Conservation (phyloP, 2,113 vertebrate species). For the Oncorhynchus keta region DNA sequence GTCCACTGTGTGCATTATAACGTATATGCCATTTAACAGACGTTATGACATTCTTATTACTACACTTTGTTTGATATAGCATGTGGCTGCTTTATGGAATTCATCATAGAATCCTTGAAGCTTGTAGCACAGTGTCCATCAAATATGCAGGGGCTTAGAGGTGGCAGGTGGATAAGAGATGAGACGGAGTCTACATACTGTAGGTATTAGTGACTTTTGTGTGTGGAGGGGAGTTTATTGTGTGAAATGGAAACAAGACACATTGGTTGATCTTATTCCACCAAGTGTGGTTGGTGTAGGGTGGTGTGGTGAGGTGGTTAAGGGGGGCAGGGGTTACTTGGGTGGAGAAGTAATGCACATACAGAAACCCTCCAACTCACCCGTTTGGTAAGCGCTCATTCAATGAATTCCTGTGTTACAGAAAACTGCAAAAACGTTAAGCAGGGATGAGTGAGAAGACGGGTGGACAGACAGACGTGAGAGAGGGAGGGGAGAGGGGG, state of each 20-base stretch:
- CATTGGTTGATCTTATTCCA: slow-evolving; percentile 54
- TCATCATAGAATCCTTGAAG: slow-evolving; percentile 31
- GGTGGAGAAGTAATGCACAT: slow-evolving; percentile 33
- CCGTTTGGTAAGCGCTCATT: slow-evolving; percentile 72
- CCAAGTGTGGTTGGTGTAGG: slow-evolving; percentile 25
- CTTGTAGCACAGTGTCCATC: too few species aligned
- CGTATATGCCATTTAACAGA: neutral
- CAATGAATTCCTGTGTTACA: slow-evolving; percentile 83
- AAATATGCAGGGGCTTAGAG: neutral
- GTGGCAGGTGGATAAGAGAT: neutral
- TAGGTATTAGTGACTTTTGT: slow-evolving; percentile 7
- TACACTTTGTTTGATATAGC: neutral
- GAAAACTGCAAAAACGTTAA: slow-evolving; percentile 77
- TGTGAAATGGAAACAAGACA: slow-evolving; percentile 38
- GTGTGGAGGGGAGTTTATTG: slow-evolving; percentile 35
- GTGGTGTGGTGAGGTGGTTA: slow-evolving; percentile 15
- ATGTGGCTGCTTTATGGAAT: slow-evolving; percentile 60
- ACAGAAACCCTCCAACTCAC: slow-evolving; percentile 76
- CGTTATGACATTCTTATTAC: slow-evolving; percentile 2
- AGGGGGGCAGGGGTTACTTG: neutral
- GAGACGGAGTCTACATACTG: neutral
- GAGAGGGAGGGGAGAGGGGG: too few species aligned
- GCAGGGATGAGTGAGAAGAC: slow-evolving; percentile 72
- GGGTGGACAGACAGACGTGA: slow-evolving; percentile 29
- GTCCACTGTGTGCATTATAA: neutral